phyloP scores from a whole-genome alignment of 2,113 vertebrate genomes.

The Takifugu bimaculatus region DNA sequence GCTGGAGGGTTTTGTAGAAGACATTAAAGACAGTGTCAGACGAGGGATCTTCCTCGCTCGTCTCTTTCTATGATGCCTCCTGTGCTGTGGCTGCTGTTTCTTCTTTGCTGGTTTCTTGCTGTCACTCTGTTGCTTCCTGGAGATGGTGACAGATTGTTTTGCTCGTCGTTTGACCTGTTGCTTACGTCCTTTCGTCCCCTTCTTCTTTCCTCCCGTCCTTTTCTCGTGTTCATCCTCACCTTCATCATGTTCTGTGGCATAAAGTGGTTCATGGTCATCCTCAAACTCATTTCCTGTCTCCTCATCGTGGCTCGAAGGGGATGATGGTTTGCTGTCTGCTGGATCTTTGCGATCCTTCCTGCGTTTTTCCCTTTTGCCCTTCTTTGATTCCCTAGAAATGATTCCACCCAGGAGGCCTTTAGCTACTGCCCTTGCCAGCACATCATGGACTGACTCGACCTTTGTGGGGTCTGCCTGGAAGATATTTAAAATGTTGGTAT shows the following conservation, averaged over 20 bases:
- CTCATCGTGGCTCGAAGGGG: constrained; percentile 18
- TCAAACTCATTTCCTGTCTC: neutral
- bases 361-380: constrained; percentile 40
- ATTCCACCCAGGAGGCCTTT: constrained; percentile 73
- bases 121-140: constrained; percentile 13
- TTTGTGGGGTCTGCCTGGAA: constrained; percentile 61
- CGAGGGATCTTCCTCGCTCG: constrained; percentile 54
- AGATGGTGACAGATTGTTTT: constrained; percentile 6
- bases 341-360: constrained; percentile 34
- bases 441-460: constrained; percentile 65
- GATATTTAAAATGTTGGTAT: constrained; percentile 24
- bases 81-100: constrained; percentile 19
- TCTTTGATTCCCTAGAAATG: constrained; percentile 59
- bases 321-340: constrained; percentile 20
- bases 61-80: constrained; percentile 5
- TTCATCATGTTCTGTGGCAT: constrained; percentile 10
- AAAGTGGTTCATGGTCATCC: neutral
- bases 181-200: constrained; percentile 27
- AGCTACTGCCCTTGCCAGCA: constrained; percentile 63
- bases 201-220: constrained; percentile 13
- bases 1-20: constrained; percentile 39
- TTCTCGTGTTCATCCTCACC: constrained; percentile 10
- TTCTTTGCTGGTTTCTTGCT: constrained; percentile 37
- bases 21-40: constrained; percentile 49
- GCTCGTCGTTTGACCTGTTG: constrained; percentile 13